Base-by-base conservation (phyloP, 1,140 invertebrate species). In the Tetragnatha versicolor region DNA sequence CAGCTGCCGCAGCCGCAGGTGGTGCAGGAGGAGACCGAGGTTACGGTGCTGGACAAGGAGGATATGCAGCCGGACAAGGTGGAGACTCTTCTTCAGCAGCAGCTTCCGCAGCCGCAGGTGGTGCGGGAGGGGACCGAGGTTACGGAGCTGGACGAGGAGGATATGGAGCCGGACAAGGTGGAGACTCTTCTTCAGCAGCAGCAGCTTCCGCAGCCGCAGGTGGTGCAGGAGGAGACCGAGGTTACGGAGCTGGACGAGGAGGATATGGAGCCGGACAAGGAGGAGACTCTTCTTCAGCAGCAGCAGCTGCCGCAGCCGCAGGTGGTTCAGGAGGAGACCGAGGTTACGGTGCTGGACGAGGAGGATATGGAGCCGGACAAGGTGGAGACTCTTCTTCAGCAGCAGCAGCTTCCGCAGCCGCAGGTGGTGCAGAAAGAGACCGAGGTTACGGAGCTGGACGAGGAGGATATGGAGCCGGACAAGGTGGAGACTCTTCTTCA, bases 191-290 rank as follows among this genome's bases (percentile, higher is more conserved):
- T n/a, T 27, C 27, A 60, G 27, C 20, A 10, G 49, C 22, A 7
- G 49, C 20, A 2, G 49, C 49, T 5, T 20, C 49, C 5, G 49
- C 49, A 53, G 49, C 49, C 6, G 49, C 49, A 25, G 49, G 5
- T 25, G 3, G 5, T 25, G 49, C 17, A 60, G 7, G 7, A 20
- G 55, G 29, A 20, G 27, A 4, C n/a, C 10, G 29, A 60, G 31
- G 17, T 3, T 4, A n/a, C 9, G n/a, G 4, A 35, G 7, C 27
- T 27, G 27, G 10, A n/a, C 0, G 55, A 31, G 7, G 17, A 42
- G 83, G 86, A 82, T 81, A 20, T 9, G 7, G 20, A 10, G 53
- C 7, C 7, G 53, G 20, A 20, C 27, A 29, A 29, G 20, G 53
- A 9, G 53, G 27, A 9, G 7, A 20, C 7, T 7, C 7, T 9